phyloP scores from a whole-genome alignment of 1,140 invertebrate genomes.

The Macrostomum lignano region DNA sequence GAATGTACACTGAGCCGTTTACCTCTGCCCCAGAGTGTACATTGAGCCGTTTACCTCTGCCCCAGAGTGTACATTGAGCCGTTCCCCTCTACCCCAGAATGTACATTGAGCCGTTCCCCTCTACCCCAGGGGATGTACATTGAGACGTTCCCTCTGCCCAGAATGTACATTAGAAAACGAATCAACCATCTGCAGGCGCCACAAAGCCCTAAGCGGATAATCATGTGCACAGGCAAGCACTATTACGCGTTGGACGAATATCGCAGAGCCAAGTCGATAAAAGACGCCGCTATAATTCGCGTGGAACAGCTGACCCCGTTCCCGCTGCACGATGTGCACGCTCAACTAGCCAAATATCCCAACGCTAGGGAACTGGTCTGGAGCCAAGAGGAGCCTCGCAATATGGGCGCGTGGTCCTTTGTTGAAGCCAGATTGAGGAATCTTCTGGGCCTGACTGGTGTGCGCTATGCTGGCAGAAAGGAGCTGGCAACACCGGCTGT shows the following conservation, averaged over 20 bases:
- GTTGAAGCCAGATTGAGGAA: constrained; percentile 64
- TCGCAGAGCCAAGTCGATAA: constrained; percentile 35
- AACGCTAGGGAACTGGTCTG: constrained; percentile 53
- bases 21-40: too few species aligned
- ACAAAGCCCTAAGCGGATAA: constrained; percentile 41
- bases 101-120: too few species aligned
- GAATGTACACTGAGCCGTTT: too few species aligned
- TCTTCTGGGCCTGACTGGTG: constrained; percentile 40
- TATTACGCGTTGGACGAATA: constrained; percentile 56
- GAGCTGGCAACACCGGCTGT: background rate
- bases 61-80: too few species aligned
- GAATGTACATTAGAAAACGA: too few species aligned
- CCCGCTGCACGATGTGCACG: constrained; percentile 13
- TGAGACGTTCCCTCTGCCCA: too few species aligned
- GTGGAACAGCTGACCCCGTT: constrained; percentile 34
- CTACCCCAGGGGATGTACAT: too few species aligned
- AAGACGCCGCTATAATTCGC: constrained; percentile 53
- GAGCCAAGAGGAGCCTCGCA: constrained; percentile 88
- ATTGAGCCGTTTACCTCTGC: too few species aligned
- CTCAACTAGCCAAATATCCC: constrained; percentile 43
- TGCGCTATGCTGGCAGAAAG: constrained; percentile 10
- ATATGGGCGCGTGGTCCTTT: constrained; percentile 88
- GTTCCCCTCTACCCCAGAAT: too few species aligned
- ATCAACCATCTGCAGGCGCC: too few species aligned
- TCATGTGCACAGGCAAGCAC: constrained; percentile 72